These are phyloP conservation scores for Troides oblongomaculatus DNA, from an alignment of 2,888 invertebrate genomes.

Conservation along the genomic window DNA sequence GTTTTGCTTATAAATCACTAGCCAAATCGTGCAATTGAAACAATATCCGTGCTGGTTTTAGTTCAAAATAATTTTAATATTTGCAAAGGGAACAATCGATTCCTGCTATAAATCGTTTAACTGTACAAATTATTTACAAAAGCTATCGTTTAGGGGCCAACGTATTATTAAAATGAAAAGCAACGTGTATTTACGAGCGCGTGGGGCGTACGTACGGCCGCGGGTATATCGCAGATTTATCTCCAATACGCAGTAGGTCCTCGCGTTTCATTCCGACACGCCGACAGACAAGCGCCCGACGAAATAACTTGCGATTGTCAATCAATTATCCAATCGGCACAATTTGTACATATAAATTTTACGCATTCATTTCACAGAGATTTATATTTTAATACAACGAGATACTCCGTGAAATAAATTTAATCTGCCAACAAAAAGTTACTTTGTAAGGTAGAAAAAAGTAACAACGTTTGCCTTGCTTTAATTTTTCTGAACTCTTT, in stretches of 20 bases:
- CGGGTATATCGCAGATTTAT: slow-evolving; percentile 17
- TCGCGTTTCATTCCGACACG: slow-evolving; percentile 17
- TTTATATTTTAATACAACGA: slow-evolving; percentile 10
- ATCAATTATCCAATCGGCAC: slow-evolving; percentile 13
- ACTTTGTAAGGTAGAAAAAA: neutral
- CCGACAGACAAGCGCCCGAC: slow-evolving; percentile 9
- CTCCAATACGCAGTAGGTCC: slow-evolving; percentile 14
- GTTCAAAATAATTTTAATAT: neutral
- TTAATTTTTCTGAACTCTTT: neutral
- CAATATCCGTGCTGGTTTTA: neutral
- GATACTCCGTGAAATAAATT: neutral
- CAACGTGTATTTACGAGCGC: slow-evolving; percentile 9
- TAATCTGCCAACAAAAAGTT: neutral
- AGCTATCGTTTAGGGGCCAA: slow-evolving; percentile 8
- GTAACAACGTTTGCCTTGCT: neutral
- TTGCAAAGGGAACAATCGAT: neutral
- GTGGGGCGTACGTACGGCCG: neutral
- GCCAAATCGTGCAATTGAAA: neutral
- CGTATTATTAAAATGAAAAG: slow-evolving; percentile 16
- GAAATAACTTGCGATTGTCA: slow-evolving; percentile 23
- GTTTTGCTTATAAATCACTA: too few species aligned
- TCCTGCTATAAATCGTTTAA: slow-evolving; percentile 16
- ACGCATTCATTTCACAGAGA: neutral
- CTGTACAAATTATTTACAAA: slow-evolving; percentile 17
- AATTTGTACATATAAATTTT: slow-evolving; percentile 22